Conservation (phyloP, 2,113 vertebrate species). For the Cheirogaleus medius region DNA sequence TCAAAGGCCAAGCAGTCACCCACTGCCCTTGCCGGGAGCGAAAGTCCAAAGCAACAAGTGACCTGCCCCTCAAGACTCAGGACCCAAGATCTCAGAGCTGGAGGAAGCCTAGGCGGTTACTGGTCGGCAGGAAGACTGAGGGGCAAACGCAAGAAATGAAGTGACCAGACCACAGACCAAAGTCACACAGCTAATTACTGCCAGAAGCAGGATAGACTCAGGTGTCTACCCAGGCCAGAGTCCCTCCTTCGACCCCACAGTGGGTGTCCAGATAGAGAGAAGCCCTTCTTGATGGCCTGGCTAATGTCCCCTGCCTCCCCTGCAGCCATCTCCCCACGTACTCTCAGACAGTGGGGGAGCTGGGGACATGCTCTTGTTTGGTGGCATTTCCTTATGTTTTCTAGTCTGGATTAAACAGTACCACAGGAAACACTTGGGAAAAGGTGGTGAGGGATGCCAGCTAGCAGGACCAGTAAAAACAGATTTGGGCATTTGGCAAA, state of each 20-base stretch:
- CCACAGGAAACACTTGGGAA: background rate
- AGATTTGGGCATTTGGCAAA: slow-evolving; percentile 21
- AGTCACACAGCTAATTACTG: background rate
- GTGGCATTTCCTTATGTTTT: background rate
- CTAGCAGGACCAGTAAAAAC: background rate
- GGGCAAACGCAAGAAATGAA: background rate
- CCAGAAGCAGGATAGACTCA: background rate
- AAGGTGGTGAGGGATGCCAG: slow-evolving; percentile 71
- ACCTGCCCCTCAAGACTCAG: background rate
- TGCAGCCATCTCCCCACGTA: rapidly evolving
- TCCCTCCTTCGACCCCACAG: background rate
- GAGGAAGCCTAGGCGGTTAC: background rate
- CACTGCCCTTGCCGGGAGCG: background rate
- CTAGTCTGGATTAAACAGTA: background rate
- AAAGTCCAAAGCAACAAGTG: background rate
- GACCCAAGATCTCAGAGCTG: background rate
- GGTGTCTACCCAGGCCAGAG: background rate
- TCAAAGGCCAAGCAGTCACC: background rate
- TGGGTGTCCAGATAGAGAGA: background rate
- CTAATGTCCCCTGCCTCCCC: rapidly evolving
- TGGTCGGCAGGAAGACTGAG: background rate
- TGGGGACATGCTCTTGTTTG: too few species aligned
- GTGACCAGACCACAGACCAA: background rate
- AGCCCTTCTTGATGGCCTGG: background rate
- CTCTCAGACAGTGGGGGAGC: background rate